Evolutionary conservation across 2,113 vertebrate species (phyloP).

Genomic region (Triplophysa rosa): DNA sequence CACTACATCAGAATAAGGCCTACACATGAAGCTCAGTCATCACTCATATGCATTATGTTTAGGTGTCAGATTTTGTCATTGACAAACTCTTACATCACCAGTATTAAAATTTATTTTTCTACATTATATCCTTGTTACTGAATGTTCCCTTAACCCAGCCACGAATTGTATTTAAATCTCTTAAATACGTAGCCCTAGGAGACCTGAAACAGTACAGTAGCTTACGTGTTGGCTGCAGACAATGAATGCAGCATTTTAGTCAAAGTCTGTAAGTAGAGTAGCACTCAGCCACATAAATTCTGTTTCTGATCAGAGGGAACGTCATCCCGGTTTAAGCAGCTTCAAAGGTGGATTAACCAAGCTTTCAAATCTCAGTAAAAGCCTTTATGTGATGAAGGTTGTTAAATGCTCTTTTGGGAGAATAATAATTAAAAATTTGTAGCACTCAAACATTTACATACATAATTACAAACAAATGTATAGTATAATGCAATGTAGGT

Average conservation of each 20-base stretch:
- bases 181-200: background rate
- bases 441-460: background rate
- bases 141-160: conserved; percentile 10
- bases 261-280: conserved; percentile 23
- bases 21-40: background rate
- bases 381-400: conserved; percentile 5
- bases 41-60: background rate
- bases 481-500: too few species aligned
- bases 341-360: conserved; percentile 25
- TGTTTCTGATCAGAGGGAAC: conserved; percentile 49
- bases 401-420: background rate
- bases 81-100: background rate
- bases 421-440: background rate
- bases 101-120: background rate
- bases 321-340: conserved; percentile 45
- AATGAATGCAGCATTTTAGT: conserved; percentile 24
- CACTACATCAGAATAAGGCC: background rate
- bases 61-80: conserved; percentile 3
- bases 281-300: conserved; percentile 51
- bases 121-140: background rate
- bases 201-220: conserved; percentile 17
- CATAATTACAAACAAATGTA: too few species aligned
- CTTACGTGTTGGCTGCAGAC: background rate
- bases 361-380: conserved; percentile 38
- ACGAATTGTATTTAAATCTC: conserved; percentile 30